phyloP scores from a whole-genome alignment of 2,113 vertebrate species.

The Rana temporaria region DNA sequence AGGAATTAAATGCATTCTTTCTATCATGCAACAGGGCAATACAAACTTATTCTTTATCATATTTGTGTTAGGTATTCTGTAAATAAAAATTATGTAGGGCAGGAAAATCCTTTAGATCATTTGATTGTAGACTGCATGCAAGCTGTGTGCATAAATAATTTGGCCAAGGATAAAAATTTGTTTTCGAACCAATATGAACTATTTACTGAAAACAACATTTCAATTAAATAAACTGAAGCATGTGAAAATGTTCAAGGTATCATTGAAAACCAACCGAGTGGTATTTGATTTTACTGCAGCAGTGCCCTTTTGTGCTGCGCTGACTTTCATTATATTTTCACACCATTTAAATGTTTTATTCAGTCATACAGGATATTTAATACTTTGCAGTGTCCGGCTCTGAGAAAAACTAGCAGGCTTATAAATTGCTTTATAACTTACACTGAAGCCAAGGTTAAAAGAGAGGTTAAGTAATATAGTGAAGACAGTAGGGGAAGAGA shows the following conservation, averaged over 20 bases:
- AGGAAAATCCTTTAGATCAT: too few species aligned
- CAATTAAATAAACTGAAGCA: slow-evolving; percentile 15
- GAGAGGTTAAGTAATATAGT: neutral
- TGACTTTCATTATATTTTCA: slow-evolving; percentile 52
- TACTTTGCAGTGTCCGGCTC: slow-evolving; percentile 8
- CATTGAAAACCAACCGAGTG: neutral
- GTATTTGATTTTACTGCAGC: slow-evolving; percentile 18
- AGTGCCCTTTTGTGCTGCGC: slow-evolving; percentile 28
- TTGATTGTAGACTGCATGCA: too few species aligned
- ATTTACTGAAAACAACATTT: neutral
- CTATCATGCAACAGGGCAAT: too few species aligned
- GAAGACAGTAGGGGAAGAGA: neutral
- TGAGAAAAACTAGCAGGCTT: neutral
- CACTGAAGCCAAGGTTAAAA: neutral
- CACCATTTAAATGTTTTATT: slow-evolving; percentile 49
- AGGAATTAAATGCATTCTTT: too few species aligned
- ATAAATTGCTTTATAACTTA: neutral
- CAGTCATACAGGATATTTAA: slow-evolving; percentile 12
- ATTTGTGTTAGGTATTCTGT: too few species aligned
- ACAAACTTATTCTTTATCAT: too few species aligned
- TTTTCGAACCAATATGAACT: neutral
- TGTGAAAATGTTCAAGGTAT: slow-evolving; percentile 15
- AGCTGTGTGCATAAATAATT: neutral
- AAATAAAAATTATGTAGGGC: too few species aligned
- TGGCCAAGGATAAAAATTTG: neutral